Percentiles rank a stretch among this genome's conserved stretches.
Evolutionary conservation across 2,888 invertebrate genomes (phyloP).

Genomic region (Amitus sp.): DNA sequence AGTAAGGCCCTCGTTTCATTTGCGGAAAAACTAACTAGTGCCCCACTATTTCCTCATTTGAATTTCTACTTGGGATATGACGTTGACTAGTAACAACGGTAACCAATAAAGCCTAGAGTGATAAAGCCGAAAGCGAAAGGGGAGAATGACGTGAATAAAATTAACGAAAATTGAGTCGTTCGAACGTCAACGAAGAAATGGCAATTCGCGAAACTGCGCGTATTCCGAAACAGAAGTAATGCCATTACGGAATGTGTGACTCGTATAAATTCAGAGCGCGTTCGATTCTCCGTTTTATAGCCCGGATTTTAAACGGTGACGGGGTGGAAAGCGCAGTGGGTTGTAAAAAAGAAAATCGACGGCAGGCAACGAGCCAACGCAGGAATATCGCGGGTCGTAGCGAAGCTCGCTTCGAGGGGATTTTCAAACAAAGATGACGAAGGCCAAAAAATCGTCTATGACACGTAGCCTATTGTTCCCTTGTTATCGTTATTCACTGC

Average conservation of each 20-base stretch:
- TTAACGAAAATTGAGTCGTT: too few relatives aligned
- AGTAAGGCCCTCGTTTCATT: too few relatives aligned
- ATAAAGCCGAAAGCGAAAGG: too few relatives aligned
- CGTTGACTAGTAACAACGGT: too few relatives aligned
- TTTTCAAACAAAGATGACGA: constrained; percentile 22
- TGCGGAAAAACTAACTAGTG: too few relatives aligned
- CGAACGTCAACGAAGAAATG: too few relatives aligned
- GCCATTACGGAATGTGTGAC: constrained; percentile 3
- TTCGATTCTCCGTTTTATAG: constrained; percentile 25
- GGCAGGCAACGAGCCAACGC: constrained; percentile 24
- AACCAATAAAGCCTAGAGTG: too few relatives aligned
- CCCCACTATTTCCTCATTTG: too few relatives aligned
- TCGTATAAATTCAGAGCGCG: constrained; percentile 14
- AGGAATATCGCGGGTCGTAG: constrained; percentile 15
- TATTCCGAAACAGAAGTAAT: not conserved
- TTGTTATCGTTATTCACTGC: not conserved
- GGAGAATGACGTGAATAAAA: too few relatives aligned
- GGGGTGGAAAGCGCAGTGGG: constrained; percentile 29
- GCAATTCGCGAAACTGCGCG: too few relatives aligned
- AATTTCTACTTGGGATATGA: too few relatives aligned
- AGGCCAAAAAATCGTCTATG: not conserved
- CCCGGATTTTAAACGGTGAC: constrained; percentile 27
- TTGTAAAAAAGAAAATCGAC: constrained; percentile 29
- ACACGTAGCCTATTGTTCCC: not conserved
- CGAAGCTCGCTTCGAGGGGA: constrained; percentile 6